Evolutionary conservation across 1,140 invertebrate genomes (phyloP).

Genomic region (Ditylenchus dipsaci): DNA sequence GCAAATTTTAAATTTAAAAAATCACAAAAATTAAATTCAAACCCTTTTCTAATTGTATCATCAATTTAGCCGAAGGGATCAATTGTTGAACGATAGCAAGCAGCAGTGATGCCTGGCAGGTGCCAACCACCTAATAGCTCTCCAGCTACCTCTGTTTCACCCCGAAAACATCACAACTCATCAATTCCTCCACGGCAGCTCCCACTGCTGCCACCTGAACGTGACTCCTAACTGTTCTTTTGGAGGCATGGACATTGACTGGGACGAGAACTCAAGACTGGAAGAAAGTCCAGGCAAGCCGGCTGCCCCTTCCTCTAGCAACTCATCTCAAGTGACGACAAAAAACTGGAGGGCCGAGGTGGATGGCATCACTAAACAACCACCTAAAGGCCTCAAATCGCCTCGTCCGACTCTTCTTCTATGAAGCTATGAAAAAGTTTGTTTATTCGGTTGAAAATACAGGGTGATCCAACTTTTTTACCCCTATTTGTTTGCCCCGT

Average conservation of each 20-base stretch:
- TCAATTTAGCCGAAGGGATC: not conserved
- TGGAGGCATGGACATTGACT: not conserved
- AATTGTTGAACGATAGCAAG: slow-evolving; percentile 20
- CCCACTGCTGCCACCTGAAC: too few species aligned
- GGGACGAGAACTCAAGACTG: slow-evolving; percentile 3
- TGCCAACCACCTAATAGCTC: not conserved
- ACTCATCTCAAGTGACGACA: too few species aligned
- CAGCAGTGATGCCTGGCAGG: slow-evolving; percentile 15
- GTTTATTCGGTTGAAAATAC: too few species aligned
- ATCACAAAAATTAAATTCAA: too few species aligned
- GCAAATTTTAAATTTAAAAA: too few species aligned
- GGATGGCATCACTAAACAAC: too few species aligned
- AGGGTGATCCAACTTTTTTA: too few species aligned
- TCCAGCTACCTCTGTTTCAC: not conserved
- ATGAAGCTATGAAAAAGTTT: slow-evolving; percentile 11
- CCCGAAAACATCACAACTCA: not conserved
- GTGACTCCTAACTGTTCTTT: too few species aligned
- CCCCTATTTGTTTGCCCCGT: too few species aligned
- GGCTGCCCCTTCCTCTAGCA: too few species aligned
- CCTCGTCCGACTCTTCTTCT: slow-evolving; percentile 2
- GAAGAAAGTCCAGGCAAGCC: not conserved
- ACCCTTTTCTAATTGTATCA: not conserved
- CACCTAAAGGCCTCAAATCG: not conserved
- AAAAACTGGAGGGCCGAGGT: too few species aligned
- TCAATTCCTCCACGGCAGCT: not conserved